A percentile compares a stretch with the other conserved stretches of the same genome.
Conservation (phyloP, 2,113 vertebrate genomes). For the Athene cunicularia region DNA sequence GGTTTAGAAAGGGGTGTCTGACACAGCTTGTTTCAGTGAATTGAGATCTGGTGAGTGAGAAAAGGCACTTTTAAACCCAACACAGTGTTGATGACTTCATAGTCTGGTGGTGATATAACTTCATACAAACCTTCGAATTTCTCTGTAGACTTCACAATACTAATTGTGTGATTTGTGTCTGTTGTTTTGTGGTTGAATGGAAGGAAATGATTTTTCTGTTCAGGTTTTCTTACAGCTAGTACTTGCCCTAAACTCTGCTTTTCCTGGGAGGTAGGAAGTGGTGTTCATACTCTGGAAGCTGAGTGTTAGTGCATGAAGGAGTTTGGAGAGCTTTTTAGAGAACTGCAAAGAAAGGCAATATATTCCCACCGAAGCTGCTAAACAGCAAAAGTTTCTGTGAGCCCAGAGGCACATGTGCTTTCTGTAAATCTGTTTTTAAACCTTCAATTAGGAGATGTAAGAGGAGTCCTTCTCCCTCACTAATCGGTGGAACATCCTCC, state of each 20-base stretch:
- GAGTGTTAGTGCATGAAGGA: neutral
- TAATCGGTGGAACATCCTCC: neutral
- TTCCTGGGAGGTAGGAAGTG: slow-evolving; percentile 10
- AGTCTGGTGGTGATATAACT: neutral
- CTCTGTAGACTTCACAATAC: neutral
- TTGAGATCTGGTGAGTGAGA: neutral
- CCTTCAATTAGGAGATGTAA: neutral
- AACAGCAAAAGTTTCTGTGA: neutral
- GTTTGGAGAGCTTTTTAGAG: neutral
- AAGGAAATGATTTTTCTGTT: neutral
- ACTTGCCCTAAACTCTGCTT: neutral
- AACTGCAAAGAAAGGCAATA: neutral
- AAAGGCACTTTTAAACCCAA: neutral
- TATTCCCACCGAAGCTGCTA: neutral
- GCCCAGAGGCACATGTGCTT: neutral
- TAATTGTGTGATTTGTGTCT: neutral
- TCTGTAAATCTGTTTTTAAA: neutral
- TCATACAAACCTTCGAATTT: neutral
- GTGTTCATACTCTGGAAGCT: neutral
- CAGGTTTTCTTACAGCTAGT: neutral
- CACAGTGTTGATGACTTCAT: rapidly evolving
- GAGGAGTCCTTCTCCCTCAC: neutral
- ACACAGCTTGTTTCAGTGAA: rapidly evolving
- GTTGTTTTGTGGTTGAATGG: neutral
- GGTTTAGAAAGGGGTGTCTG: neutral